These are phyloP conservation scores for Ooceraea biroi DNA, from an alignment of 1,140 invertebrate genomes.

Conservation along the genomic window DNA sequence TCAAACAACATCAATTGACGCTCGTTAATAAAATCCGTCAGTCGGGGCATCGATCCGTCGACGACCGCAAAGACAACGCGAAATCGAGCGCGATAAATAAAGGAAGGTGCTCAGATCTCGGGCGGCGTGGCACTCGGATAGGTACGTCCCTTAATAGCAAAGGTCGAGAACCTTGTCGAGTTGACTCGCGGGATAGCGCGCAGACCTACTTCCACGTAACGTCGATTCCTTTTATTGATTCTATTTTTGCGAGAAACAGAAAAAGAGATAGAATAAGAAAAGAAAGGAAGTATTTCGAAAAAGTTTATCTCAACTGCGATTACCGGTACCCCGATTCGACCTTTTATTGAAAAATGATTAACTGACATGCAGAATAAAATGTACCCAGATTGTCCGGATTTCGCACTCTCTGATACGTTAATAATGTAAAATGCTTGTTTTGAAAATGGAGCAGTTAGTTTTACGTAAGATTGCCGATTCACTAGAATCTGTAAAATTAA, in stretches of 20 bases:
- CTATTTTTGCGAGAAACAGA: slow-evolving; percentile 59
- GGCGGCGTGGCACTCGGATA: slow-evolving; percentile 43
- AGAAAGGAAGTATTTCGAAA: neutral
- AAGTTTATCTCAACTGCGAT: slow-evolving; percentile 40
- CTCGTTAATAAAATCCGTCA: slow-evolving; percentile 55
- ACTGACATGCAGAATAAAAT: neutral
- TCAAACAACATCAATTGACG: slow-evolving; percentile 34
- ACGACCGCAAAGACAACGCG: slow-evolving; percentile 37
- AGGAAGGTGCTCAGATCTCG: slow-evolving; percentile 20
- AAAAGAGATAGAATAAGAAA: neutral
- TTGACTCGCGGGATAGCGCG: slow-evolving; percentile 59
- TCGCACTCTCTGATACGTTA: neutral
- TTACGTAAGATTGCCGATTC: neutral
- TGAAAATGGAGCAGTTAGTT: slow-evolving; percentile 15
- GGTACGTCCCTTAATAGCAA: slow-evolving; percentile 61
- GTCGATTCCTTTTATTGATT: slow-evolving; percentile 67
- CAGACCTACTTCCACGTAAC: slow-evolving; percentile 65
- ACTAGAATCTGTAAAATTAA: neutral
- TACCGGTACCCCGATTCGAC: neutral
- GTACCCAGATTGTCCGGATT: neutral
- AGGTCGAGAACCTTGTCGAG: slow-evolving; percentile 72
- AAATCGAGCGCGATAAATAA: slow-evolving; percentile 55
- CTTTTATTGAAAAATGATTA: slow-evolving; percentile 44
- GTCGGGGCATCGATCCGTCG: slow-evolving; percentile 31
- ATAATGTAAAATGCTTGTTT: slow-evolving; percentile 23